Base-by-base conservation (phyloP, 2,888 invertebrate genomes). In the Netelia inedita region DNA sequence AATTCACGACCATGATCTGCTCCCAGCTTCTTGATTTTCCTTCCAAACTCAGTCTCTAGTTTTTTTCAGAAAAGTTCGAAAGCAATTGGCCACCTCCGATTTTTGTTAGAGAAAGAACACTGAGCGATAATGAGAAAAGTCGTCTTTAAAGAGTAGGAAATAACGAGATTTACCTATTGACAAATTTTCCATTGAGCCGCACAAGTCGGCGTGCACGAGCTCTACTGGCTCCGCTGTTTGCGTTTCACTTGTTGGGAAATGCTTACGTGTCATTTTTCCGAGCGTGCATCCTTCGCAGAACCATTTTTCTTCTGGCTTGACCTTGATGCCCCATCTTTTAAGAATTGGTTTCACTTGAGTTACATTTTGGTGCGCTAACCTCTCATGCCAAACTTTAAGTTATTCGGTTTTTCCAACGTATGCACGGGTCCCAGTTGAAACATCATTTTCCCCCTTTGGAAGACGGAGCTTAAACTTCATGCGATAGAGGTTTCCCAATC, bases 1-100 rank as follows among this genome's bases (percentile, higher is more conserved):
- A 86, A 87, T 46, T 86, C 86, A 6, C 79, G 11, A 0, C 86
- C 86, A 3, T 86, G 81, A n/a, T 87, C 86, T 0, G 82, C 85
- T 41, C 87, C 69, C 2, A 87, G 72, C 8, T 28, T 75, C 55
- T 73, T 83, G 1, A 86, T 68, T 16, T 57, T 69, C 10, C 43
- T 72, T 43, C 74, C 82, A 1, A 81, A 16, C 8, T 85, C 80
- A 1, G 53, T 85, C 1, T 83, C 71, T 1, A 35, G 21, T 10
- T 11, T 73, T 5, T 28, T 78, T 2, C 80, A 41, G 2, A 85
- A 66, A 9, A 16, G 73, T 57, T 78, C 53, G 16, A n/a, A 85
- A 73, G 1, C 43, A 28, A 1, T 11, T 59, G 10, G 35, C 61
- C 16, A 59, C 74, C 14, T 82, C 73, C 1, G 74, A 79, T 73